These are phyloP conservation scores for Zalophus californianus DNA, from an alignment of 2,797 vertebrate genomes.

Conservation along the genomic window DNA sequence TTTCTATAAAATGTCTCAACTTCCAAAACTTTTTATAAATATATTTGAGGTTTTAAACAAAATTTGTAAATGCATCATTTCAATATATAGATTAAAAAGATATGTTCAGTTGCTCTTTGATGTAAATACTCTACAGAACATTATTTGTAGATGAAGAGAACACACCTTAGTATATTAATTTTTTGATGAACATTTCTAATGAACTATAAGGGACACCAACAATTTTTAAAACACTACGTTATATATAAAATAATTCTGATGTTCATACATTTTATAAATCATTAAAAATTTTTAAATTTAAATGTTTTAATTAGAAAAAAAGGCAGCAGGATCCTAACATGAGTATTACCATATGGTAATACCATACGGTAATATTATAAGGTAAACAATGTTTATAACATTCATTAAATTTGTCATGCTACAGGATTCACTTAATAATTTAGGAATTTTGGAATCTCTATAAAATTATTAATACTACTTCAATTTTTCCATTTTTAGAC, in stretches of 20 bases:
- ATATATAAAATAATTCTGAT: conserved; percentile 2
- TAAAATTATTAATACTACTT: conserved; percentile 29
- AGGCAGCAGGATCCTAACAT: background rate
- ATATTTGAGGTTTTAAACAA: background rate
- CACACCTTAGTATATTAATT: background rate
- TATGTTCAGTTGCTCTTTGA: background rate
- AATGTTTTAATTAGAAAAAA: conserved; percentile 14
- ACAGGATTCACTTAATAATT: background rate
- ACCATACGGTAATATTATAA: background rate
- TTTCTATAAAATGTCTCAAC: background rate
- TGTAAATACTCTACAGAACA: background rate
- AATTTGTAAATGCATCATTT: background rate
- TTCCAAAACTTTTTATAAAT: background rate
- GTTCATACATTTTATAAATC: background rate
- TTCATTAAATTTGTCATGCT: background rate
- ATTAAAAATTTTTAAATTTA: background rate
- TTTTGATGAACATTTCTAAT: conserved; percentile 35
- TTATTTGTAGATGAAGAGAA: background rate
- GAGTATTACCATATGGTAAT: background rate
- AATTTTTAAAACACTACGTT: background rate
- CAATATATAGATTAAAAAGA: background rate
- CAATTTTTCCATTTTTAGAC: background rate
- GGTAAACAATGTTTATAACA: background rate
- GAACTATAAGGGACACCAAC: background rate
- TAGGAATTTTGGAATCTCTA: background rate